Base-by-base conservation (phyloP, 2,113 vertebrate species). In the Daphoenositta chrysoptera region DNA sequence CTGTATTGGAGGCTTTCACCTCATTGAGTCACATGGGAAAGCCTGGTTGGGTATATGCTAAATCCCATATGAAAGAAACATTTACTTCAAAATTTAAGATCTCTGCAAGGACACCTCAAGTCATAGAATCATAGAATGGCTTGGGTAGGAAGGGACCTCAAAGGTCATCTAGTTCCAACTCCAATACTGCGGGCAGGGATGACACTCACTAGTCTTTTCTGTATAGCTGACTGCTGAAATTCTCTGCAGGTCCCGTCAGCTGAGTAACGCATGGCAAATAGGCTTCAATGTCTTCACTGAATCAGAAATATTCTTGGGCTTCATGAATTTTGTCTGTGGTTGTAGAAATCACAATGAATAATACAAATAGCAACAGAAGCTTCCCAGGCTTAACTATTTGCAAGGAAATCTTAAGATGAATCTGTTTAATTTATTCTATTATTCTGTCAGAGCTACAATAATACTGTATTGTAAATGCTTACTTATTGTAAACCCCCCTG, bases 41-140 rank as follows among this genome's bases (percentile, higher is more conserved):
- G 10, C 3, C 20, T 77, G 45, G 2, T 2, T 83, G 20, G 3
- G 6, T 39, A 3, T 33, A 14, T 23, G 11, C 4, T 71, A 86
- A 66, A 64, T 0, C 3, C 10, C 3, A 16, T 4, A 31, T 13
- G 40, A 78, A 69, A 48, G 21, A 54, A 27, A 17, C 4, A 5
- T 51, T 47, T 18, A 39, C 35, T 63, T 72, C 48, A 68, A 47
- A 13, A 63, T 11, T 47, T 64, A 26, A 30, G 21, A 26, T 22
- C 2, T n/a, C 31, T 2, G 1, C 35, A 15, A 72, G 33, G 37
- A 48, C 26, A 60, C 1, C 1, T 3, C 4, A 11, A 11, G 10
- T 26, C 10, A 27, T 1, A 28, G 33, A 58, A 24, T 30, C 44
- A 44, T 7, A 39, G 37, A 58, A 58, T 33, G 44, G 13, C 10